Evolutionary conservation across 2,888 invertebrate genomes (phyloP).

Genomic region (Phaedon cochleariae): DNA sequence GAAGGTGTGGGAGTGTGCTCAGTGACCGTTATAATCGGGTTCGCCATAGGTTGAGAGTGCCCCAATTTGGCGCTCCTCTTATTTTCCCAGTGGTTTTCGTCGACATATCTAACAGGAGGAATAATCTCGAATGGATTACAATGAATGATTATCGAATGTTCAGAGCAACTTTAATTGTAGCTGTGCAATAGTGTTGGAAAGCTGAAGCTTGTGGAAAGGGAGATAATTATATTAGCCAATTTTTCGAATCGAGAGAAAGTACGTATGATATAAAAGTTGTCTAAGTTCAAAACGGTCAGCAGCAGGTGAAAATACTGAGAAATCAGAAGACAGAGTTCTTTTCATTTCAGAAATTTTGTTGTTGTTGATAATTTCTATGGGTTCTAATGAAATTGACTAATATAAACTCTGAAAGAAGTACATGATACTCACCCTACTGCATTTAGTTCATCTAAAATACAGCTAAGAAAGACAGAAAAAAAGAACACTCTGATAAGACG

Average conservation of each 20-base stretch:
- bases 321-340: too few relatives aligned
- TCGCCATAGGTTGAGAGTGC: conserved; percentile 73
- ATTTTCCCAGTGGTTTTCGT: conserved; percentile 73
- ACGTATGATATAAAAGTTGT: too few relatives aligned
- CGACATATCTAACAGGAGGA: conserved; percentile 82
- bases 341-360: too few relatives aligned
- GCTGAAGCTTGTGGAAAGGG: conserved; percentile 15
- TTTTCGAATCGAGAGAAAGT: conserved; percentile 10
- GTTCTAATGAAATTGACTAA: conserved; percentile 35
- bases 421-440: conserved; percentile 79
- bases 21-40: conserved; percentile 96
- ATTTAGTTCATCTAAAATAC: conserved; percentile 86
- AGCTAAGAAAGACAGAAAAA: conserved; percentile 68
- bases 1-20: conserved; percentile 94
- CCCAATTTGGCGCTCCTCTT: conserved; percentile 66
- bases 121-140: background rate
- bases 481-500: conserved; percentile 43
- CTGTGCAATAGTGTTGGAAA: conserved; percentile 23
- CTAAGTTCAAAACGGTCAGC: too few relatives aligned
- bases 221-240: conserved; percentile 39
- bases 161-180: background rate
- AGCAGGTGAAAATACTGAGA: too few relatives aligned
- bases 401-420: conserved; percentile 30
- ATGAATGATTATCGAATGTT: background rate
- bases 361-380: too few relatives aligned